Base-by-base conservation (phyloP, 2,113 vertebrate genomes). In the Rattus rattus region DNA sequence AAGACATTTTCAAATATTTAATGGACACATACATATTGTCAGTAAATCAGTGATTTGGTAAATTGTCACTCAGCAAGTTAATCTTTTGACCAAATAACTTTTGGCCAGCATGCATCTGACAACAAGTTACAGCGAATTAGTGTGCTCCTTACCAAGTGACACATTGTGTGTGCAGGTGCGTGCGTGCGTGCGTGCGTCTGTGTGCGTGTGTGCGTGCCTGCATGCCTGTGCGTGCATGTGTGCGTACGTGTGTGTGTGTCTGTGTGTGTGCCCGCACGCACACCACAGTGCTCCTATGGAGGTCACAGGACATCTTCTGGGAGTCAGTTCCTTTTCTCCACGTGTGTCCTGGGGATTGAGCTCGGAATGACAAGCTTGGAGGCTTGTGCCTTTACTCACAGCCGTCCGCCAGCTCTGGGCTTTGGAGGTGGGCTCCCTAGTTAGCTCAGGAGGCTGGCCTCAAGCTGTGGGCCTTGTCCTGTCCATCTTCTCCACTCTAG, bases 81-180 rank as follows among this genome's bases (percentile, higher is more conserved):
- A 69, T 88, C 70, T 49, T 80, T 88, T 91, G 92, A 36, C 36
- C 39, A 49, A 49, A n/a, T 86, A 76, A 88, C 33, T 94, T 97
- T 97, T 91, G 76, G 87, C 67, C 91, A 80, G 92, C 59, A 19
- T 47, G 10, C 39, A 70, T 83, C 88, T 94, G 83, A 61, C 77
- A 91, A 90, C 69, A 92, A 94, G 70, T 88, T 85, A 65, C 36
- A 89, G n/a, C 56, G 26, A 89, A 93, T 5, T 26, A 14, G 10
- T 94, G 59, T 93, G 43, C 22, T 89, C 89, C 56, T 95, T 88
- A 95, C 92, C 92, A 96, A 95, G 56, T 77, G 43, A 43, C 43
- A 43, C 43, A 43, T 43, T 43, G 3, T 43, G 43, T 43, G 43
- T 43, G 43, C 43, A 43, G 43, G 43, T 43, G 43, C 39, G 33